Base-by-base conservation (phyloP, 2,113 vertebrate genomes). In the Turdus rufiventris region DNA sequence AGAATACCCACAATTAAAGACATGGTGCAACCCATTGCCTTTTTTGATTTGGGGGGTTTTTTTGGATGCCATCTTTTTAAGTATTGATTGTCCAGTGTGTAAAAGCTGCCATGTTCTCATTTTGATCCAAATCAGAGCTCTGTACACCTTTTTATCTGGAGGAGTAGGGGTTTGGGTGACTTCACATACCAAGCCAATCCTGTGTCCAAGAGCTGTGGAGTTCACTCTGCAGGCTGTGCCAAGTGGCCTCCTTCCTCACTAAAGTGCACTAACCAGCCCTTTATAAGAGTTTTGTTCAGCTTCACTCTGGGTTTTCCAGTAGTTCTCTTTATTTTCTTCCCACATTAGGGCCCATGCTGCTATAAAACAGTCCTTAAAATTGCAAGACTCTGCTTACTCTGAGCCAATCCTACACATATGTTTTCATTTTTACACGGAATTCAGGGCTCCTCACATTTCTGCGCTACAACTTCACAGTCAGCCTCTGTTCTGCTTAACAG, bases 381-480 rank as follows among this genome's bases (percentile, higher is more conserved):
- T 60, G 13, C 74, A 61, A 61, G 57, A 19, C 26, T 54, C 42
- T 63, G 17, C 16, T 76, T 73, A 33, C 28, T 80, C 50, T 77
- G 29, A 88, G 82, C 23, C 71, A 76, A 23, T 58, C 56, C 50
- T 88, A 54, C 24, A 47, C 29, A 89, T 40, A 63, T 34, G 47
- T 80, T 96, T 96, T 91, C 54, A 31, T 82, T 94, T 95, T 71
- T 45, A 61, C 14, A 5, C 61, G 79, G 60, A 90, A 74, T 94
- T 84, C 79, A 86, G 79, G 18, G 63, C 60, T 92, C 78, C 42
- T 92, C 62, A 58, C 54, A 76, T 90, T 93, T 90, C 72, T 88
- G 33, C 8, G 5, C 50, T 50, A 48, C 62, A 65, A 10, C n/a
- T 68, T 82, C 74, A 67, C 50, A 88, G 89, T 61, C 36, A 83